Conservation (phyloP, 2,113 vertebrate genomes). For the Phalacrocorax pelagicus region DNA sequence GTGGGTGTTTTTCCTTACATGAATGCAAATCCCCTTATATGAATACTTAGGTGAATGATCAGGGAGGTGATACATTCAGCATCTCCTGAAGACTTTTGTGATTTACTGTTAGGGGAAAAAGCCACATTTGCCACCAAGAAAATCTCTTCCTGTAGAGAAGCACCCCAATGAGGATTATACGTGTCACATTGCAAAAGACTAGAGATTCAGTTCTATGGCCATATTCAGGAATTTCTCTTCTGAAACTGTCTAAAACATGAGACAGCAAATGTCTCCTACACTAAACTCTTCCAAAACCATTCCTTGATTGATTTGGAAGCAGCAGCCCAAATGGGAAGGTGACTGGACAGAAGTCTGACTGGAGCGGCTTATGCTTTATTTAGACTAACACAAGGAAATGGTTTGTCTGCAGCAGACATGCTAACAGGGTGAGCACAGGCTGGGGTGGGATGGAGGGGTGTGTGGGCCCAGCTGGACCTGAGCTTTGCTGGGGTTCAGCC, state of each 20-base stretch:
- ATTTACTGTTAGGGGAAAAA: neutral
- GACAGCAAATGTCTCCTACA: neutral
- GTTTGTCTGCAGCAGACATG: rapidly evolving
- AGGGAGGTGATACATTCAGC: neutral
- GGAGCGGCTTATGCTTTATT: neutral
- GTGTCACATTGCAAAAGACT: neutral
- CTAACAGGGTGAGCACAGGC: rapidly evolving
- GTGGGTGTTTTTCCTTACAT: neutral
- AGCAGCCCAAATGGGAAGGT: neutral
- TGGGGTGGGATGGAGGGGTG: too few relatives aligned
- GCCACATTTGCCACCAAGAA: neutral
- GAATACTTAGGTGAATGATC: neutral
- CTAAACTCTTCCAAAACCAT: neutral
- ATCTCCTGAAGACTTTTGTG: neutral
- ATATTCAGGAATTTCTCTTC: neutral
- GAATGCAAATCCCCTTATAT: neutral
- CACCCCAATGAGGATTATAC: neutral
- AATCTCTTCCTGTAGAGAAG: neutral
- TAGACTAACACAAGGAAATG: rapidly evolving
- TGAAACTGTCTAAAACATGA: neutral
- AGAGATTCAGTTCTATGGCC: neutral
- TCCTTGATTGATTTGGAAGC: neutral
- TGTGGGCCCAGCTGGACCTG: neutral
- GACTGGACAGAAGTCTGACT: neutral
- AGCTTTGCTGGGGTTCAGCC: neutral